phyloP scores from a whole-genome alignment of 1,140 invertebrate genomes.

The Neuroterus valhalla region DNA sequence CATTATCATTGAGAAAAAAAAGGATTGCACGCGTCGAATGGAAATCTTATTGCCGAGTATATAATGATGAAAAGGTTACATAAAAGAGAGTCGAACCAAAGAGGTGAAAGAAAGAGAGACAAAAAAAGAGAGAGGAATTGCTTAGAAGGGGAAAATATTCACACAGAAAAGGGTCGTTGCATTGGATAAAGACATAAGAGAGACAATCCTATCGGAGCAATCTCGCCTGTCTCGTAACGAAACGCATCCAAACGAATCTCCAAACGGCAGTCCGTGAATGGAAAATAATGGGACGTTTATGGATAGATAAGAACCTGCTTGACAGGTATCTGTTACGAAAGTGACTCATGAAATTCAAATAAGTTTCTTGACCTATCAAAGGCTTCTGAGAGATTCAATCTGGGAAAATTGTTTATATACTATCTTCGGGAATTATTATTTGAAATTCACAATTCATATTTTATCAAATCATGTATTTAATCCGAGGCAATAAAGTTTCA shows the following conservation, averaged over 20 bases:
- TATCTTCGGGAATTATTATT: too few species aligned
- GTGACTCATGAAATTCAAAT: neutral
- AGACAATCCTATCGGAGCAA: slow-evolving; percentile 68
- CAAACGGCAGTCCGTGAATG: slow-evolving; percentile 69
- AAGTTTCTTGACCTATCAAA: neutral
- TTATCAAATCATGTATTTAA: too few species aligned
- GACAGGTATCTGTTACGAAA: neutral
- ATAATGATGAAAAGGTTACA: slow-evolving; percentile 70
- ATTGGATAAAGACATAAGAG: slow-evolving; percentile 41
- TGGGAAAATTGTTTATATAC: neutral
- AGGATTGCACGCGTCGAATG: slow-evolving; percentile 44
- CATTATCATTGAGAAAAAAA: slow-evolving; percentile 61
- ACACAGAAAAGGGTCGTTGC: neutral
- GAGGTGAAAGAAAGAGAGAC: too few species aligned
- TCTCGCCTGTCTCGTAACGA: slow-evolving; percentile 70
- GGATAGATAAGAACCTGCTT: neutral
- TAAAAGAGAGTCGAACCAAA: slow-evolving; percentile 54
- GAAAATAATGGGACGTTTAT: slow-evolving; percentile 48
- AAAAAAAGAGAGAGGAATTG: neutral
- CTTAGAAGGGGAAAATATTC: slow-evolving; percentile 23
- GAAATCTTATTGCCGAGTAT: slow-evolving; percentile 51
- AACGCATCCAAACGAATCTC: slow-evolving; percentile 63
- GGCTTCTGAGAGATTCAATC: neutral
- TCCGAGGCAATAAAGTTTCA: too few species aligned
- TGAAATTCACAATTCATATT: too few species aligned